phyloP scores from a whole-genome alignment of 1,140 invertebrate species.

The Panulirus ornatus region DNA sequence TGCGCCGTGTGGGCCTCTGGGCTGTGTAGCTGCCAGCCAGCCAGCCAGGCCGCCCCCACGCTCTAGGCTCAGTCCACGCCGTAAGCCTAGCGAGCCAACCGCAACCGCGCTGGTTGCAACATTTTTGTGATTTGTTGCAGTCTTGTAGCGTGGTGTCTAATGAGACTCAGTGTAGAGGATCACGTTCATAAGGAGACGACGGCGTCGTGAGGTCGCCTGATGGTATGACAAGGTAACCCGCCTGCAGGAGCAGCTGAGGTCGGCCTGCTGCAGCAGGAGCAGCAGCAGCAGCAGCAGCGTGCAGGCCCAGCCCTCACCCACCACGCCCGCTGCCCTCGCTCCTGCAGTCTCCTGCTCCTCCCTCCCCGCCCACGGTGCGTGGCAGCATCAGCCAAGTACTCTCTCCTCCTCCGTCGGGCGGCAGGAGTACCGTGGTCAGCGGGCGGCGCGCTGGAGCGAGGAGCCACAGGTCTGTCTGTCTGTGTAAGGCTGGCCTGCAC shows the following conservation, averaged over 20 bases:
- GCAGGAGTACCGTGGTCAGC: neutral
- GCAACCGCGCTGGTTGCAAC: constrained; percentile 64
- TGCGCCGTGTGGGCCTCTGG: constrained; percentile 44
- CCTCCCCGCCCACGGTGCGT: neutral
- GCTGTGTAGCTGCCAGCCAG: too few species aligned
- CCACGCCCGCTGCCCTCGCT: neutral
- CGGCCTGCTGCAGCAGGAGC: neutral
- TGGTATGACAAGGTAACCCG: constrained; percentile 68
- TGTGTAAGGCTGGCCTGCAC: too few species aligned
- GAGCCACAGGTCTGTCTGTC: too few species aligned
- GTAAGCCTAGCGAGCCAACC: constrained; percentile 68
- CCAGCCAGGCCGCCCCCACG: constrained; percentile 10
- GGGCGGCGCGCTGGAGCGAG: too few species aligned
- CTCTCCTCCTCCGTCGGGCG: too few species aligned
- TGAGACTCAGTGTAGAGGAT: constrained; percentile 15
- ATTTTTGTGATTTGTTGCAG: constrained; percentile 32
- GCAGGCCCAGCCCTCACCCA: neutral
- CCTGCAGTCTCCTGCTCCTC: neutral
- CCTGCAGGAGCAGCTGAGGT: too few species aligned
- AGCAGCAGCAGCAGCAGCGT: too few species aligned
- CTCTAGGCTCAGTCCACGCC: constrained; percentile 64
- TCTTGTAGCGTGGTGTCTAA: constrained; percentile 7
- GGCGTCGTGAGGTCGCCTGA: constrained; percentile 67
- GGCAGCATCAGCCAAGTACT: neutral
- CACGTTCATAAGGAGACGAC: constrained; percentile 9